These are phyloP conservation scores for Pseudococcus jackbeardsleyi DNA, from an alignment of 2,888 invertebrate species.

Conservation along the genomic window DNA sequence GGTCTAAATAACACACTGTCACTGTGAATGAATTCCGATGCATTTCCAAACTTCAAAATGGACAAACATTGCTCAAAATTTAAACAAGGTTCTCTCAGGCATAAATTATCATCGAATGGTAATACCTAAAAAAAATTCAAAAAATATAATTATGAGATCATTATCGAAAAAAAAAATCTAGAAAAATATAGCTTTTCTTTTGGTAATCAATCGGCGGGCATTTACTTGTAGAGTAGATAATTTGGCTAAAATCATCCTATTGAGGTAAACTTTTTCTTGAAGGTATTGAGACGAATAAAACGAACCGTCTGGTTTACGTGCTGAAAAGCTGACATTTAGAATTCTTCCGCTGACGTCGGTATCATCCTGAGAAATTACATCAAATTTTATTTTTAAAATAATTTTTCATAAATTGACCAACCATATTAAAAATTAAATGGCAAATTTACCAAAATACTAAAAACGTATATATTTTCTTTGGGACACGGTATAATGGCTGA, in stretches of 20 bases:
- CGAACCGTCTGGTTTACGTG: constrained; percentile 83
- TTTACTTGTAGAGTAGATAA: constrained; percentile 86
- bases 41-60: constrained; percentile 92
- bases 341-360: constrained; percentile 89
- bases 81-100: constrained; percentile 93
- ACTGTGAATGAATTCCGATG: constrained; percentile 89
- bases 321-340: constrained; percentile 94
- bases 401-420: too few relatives aligned
- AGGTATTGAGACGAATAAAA: constrained; percentile 91
- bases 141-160: background rate
- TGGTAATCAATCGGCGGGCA: background rate
- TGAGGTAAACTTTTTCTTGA: constrained; percentile 93
- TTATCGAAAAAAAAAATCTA: too few relatives aligned
- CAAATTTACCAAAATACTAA: constrained; percentile 82
- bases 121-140: constrained; percentile 76
- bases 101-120: constrained; percentile 96
- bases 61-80: constrained; percentile 95
- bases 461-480: constrained; percentile 91
- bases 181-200: background rate
- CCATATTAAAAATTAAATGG: background rate
- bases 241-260: constrained; percentile 87
- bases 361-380: constrained; percentile 78
- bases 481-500: constrained; percentile 92
- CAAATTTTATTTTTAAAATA: too few relatives aligned
- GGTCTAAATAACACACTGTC: constrained; percentile 93